Evolutionary conservation across 2,797 vertebrate species (phyloP).

Genomic region (Halcyon smyrnensis): DNA sequence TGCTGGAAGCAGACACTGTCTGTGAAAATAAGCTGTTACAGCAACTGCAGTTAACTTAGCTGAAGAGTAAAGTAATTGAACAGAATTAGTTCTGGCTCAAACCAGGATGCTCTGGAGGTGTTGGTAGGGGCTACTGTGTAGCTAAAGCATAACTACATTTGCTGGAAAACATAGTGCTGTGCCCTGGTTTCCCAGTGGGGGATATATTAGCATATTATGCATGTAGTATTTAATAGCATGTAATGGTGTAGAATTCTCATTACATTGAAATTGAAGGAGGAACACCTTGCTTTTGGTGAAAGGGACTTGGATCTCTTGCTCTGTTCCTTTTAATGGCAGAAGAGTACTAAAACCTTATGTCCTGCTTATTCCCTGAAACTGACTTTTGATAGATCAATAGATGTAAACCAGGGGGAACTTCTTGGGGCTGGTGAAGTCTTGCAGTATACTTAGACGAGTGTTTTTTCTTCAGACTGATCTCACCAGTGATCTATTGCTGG

Average conservation of each 20-base stretch:
- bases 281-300: not conserved
- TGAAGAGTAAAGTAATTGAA: not conserved
- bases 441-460: not conserved
- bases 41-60: no score
- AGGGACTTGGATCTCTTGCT: not conserved
- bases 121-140: not conserved
- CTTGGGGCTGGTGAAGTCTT: not conserved
- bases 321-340: not conserved
- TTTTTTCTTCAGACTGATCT: not conserved
- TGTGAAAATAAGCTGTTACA: no score
- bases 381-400: not conserved
- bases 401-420: not conserved
- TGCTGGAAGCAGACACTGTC: no score
- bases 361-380: not conserved
- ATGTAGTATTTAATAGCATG: not conserved
- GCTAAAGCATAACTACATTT: not conserved
- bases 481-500: not conserved
- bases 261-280: not conserved
- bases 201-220: not conserved
- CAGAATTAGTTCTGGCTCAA: no score
- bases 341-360: not conserved
- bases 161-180: not conserved
- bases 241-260: not conserved
- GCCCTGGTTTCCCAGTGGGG: not conserved
- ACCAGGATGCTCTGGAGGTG: not conserved